Evolutionary conservation across 2,888 invertebrate species (phyloP), one percentile per base, ranked within the genome.

Genomic region (Eupithecia vulgata): DNA sequence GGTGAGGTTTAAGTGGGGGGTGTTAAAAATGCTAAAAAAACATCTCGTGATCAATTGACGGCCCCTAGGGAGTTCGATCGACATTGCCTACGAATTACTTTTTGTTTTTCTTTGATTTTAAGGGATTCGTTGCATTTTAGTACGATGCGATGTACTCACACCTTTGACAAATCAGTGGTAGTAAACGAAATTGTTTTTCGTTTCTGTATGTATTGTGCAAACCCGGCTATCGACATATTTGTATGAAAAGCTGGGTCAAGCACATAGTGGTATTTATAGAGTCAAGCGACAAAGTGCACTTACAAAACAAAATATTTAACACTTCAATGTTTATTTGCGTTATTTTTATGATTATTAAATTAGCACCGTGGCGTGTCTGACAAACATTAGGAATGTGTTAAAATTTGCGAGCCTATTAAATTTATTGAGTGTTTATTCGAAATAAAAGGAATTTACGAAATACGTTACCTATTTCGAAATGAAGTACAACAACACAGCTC

Each of bases 261-360:
- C 21, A 21, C 52, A 21, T 21, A 52, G 52, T 52, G 21, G 12
- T 52, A 52, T 52, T 52, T 21, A 21, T 21, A 52, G 3, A 52
- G 21, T 21, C 21, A 52, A n/a, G 25, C 21, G 21, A 25, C 57
- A 57, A 57, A 12, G 12, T 25, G 57, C 57, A 57, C 57, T 57
- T 57, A 57, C 25, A 57, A 57, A 25, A 57, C 57, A 25, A 25
- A 25, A 25, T 57, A 57, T 25, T 57, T 25, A 12, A 57, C 57
- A 57, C 57, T 25, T 57, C 12, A 25, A 57, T 57, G 25, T 57
- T 57, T 57, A 25, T 57, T 57, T 57, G 25, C 13, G 57, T 25
- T 57, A 57, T 57, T 57, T 57, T 25, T 57, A 57, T 12, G 21
- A 52, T 52, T 21, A 52, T 52, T 52, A 21, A 52, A 52, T 52